Evolutionary conservation across 2,888 invertebrate species (phyloP).

Genomic region (Pyrrhia umbra): DNA sequence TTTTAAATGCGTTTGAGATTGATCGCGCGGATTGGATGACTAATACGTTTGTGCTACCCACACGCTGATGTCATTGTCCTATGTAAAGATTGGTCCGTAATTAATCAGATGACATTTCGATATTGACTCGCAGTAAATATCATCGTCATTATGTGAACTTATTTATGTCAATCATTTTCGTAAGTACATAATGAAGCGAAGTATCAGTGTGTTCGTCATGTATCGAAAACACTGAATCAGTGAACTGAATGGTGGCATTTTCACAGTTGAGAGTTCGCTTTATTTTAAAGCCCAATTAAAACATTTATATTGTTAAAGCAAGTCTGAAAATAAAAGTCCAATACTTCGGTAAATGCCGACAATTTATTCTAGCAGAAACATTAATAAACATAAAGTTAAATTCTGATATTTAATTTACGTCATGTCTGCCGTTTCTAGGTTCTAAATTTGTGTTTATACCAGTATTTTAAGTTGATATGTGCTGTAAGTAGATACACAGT

Average conservation of each 20-base stretch:
- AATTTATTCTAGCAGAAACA: not conserved
- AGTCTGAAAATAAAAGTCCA: not conserved
- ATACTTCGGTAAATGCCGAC: constrained; percentile 7
- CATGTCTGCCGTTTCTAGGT: not conserved
- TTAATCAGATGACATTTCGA: constrained; percentile 54
- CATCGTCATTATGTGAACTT: constrained; percentile 6
- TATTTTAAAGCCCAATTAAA: constrained; percentile 27
- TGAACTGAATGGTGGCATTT: constrained; percentile 27
- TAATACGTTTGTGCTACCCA: constrained; percentile 59
- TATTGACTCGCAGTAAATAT: constrained; percentile 17
- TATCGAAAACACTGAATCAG: constrained; percentile 31
- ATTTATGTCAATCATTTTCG: constrained; percentile 19
- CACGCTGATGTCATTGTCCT: constrained; percentile 27
- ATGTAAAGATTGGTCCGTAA: constrained; percentile 32
- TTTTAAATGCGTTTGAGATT: constrained; percentile 77
- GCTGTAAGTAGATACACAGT: constrained; percentile 7
- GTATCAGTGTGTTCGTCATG: constrained; percentile 28
- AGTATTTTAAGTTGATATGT: constrained; percentile 25
- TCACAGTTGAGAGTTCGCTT: constrained; percentile 19
- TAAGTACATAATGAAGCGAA: constrained; percentile 12
- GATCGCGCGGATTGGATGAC: constrained; percentile 71
- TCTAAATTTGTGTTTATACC: constrained; percentile 16
- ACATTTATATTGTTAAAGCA: constrained; percentile 7
- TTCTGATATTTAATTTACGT: not conserved
- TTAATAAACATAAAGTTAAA: constrained; percentile 1